Percentiles rank a stretch among this genome's conserved stretches.
These are phyloP conservation scores for Melanotaenia nigrans DNA, from an alignment of 2,797 vertebrate genomes.

Conservation along the genomic window DNA sequence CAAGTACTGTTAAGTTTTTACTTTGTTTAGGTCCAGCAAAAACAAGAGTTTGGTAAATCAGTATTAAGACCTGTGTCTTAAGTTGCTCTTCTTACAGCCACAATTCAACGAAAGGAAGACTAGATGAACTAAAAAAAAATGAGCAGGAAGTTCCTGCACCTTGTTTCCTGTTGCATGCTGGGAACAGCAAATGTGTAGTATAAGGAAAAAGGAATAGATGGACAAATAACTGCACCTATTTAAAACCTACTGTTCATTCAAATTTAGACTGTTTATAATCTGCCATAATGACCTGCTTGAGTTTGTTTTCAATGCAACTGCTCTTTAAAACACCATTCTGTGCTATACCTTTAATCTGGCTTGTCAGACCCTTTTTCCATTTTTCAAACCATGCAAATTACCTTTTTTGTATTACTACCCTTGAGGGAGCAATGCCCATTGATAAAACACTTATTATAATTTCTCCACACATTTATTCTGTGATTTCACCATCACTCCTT, in stretches of 20 bases:
- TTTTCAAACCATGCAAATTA: slow-evolving; percentile 71
- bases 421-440: slow-evolving; percentile 44
- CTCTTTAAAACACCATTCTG: slow-evolving; percentile 34
- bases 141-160: neutral
- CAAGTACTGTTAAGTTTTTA: slow-evolving; percentile 31
- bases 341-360: slow-evolving; percentile 40
- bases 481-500: slow-evolving; percentile 69
- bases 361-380: slow-evolving; percentile 69
- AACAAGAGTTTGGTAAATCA: neutral
- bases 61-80: neutral
- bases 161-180: neutral
- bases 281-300: slow-evolving; percentile 18
- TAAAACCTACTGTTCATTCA: neutral
- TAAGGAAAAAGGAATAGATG: neutral
- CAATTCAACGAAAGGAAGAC: slow-evolving; percentile 17
- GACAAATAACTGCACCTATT: neutral
- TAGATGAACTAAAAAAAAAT: slow-evolving; percentile 1
- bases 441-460: slow-evolving; percentile 70
- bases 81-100: neutral
- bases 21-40: neutral
- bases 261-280: neutral
- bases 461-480: slow-evolving; percentile 59
- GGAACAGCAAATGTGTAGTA: neutral
- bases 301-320: slow-evolving; percentile 22
- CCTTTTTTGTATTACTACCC: slow-evolving; percentile 49